These are phyloP conservation scores for Sparidentex hasta DNA, from an alignment of 2,797 vertebrate species.

Conservation along the genomic window DNA sequence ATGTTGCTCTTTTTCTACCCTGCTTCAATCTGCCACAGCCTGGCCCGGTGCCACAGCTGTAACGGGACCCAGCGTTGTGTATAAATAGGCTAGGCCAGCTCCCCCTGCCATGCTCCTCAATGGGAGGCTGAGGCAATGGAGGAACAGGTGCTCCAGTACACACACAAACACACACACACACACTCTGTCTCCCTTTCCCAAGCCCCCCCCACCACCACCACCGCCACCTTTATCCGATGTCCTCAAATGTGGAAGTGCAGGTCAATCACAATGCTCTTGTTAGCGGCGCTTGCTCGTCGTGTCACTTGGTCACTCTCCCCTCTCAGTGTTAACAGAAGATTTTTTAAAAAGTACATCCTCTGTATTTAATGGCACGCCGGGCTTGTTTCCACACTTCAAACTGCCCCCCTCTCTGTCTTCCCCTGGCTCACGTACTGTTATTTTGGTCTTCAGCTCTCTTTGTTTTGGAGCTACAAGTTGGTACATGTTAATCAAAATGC, in stretches of 20 bases:
- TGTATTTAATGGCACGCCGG: conserved; percentile 6
- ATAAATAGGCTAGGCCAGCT: conserved; percentile 78
- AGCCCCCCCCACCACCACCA: too few relatives aligned
- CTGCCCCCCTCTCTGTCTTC: conserved; percentile 24
- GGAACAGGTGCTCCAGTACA: conserved; percentile 76
- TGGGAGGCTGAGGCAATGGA: conserved; percentile 73
- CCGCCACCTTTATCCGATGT: conserved; percentile 48
- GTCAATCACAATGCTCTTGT: conserved; percentile 4
- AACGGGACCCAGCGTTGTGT: conserved; percentile 77
- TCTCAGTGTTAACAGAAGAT: conserved; percentile 2
- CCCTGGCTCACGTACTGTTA: conserved; percentile 55
- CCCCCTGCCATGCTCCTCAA: conserved; percentile 76
- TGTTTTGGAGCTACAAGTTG: conserved; percentile 76
- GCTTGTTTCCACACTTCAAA: conserved; percentile 32
- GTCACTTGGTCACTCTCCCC: background rate
- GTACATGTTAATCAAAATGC: conserved; percentile 80
- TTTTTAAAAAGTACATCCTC: conserved; percentile 1
- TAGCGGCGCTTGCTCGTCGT: background rate
- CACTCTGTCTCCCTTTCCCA: background rate
- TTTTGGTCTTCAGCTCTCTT: conserved; percentile 68
- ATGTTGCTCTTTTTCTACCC: conserved; percentile 76
- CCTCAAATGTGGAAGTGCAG: conserved; percentile 43
- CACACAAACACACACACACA: conserved; percentile 17
- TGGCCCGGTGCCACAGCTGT: conserved; percentile 78
- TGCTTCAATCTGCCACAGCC: conserved; percentile 73